Percentiles rank a stretch among this genome's conserved stretches.
Evolutionary conservation across 2,888 invertebrate species (phyloP).

Genomic region (Cantharis rustica): DNA sequence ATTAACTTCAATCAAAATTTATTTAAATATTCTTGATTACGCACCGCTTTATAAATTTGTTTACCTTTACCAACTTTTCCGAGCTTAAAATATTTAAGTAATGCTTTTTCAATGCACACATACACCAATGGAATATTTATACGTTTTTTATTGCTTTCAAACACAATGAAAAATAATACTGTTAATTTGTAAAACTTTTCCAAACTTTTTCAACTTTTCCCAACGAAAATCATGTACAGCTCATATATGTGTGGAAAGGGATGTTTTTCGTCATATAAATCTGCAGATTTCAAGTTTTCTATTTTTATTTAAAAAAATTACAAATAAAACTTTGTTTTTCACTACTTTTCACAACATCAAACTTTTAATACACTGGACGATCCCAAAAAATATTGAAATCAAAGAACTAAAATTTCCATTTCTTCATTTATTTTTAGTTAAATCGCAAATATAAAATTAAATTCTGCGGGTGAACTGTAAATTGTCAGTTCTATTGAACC

Average conservation of each 20-base stretch:
- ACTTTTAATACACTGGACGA: too few relatives aligned
- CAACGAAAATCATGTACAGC: background rate
- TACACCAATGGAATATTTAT: background rate
- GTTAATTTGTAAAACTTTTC: background rate
- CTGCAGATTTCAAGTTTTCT: background rate
- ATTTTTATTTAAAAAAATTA: background rate
- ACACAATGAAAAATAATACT: background rate
- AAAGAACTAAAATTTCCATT: too few relatives aligned
- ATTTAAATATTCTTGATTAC: background rate
- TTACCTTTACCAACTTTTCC: constrained; percentile 1
- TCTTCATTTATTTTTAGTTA: too few relatives aligned
- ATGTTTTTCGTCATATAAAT: too few relatives aligned
- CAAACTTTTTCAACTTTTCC: background rate
- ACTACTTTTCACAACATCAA: too few relatives aligned
- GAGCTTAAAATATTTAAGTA: background rate
- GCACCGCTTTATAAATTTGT: constrained; percentile 27
- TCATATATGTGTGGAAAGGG: background rate
- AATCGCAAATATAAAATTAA: too few relatives aligned
- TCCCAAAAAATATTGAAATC: too few relatives aligned
- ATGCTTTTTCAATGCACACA: background rate
- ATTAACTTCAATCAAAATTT: background rate
- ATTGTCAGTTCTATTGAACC: too few relatives aligned
- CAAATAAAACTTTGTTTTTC: background rate
- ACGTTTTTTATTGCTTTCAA: background rate
- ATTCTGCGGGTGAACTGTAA: too few relatives aligned